Conservation (phyloP, 1,140 invertebrate genomes). For the Drosophila parabipectinata region DNA sequence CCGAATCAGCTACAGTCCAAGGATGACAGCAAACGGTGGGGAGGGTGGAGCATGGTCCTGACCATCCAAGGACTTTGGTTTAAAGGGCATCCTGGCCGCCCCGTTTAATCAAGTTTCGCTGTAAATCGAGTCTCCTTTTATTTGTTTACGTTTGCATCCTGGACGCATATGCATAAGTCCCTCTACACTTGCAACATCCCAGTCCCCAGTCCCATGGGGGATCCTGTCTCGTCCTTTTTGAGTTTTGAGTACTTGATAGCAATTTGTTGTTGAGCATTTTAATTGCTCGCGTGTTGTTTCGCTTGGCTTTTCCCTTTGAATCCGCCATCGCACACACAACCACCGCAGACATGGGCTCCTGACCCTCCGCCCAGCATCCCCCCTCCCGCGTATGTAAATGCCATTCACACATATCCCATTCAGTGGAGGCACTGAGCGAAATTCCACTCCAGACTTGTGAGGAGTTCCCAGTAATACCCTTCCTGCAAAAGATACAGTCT, state of each 20-base stretch:
- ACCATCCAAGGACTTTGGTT: background rate
- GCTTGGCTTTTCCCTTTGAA: slow-evolving; percentile 50
- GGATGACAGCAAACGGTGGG: background rate
- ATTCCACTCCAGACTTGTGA: background rate
- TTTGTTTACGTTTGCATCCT: slow-evolving; percentile 4
- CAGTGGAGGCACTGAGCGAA: background rate
- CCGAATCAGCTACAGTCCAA: slow-evolving; percentile 31
- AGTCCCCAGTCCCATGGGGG: no score
- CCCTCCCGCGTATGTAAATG: slow-evolving; percentile 18
- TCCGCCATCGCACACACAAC: slow-evolving; percentile 9
- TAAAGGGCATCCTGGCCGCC: background rate
- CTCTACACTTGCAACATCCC: background rate
- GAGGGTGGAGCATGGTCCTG: slow-evolving; percentile 7
- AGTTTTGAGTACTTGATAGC: slow-evolving; percentile 53
- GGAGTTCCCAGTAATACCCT: no score
- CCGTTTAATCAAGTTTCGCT: slow-evolving; percentile 8
- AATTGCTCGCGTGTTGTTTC: slow-evolving; percentile 53
- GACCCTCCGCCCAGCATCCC: background rate
- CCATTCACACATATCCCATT: slow-evolving; percentile 36
- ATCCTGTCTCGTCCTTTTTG: slow-evolving; percentile 24
- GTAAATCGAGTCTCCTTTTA: slow-evolving; percentile 12
- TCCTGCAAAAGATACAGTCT: no score
- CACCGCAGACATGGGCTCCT: slow-evolving; percentile 30
- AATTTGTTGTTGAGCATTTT: slow-evolving; percentile 53
- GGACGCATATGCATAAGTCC: background rate